These are phyloP conservation scores for Ahaetulla prasina DNA, from an alignment of 2,113 vertebrate species.

Conservation along the genomic window DNA sequence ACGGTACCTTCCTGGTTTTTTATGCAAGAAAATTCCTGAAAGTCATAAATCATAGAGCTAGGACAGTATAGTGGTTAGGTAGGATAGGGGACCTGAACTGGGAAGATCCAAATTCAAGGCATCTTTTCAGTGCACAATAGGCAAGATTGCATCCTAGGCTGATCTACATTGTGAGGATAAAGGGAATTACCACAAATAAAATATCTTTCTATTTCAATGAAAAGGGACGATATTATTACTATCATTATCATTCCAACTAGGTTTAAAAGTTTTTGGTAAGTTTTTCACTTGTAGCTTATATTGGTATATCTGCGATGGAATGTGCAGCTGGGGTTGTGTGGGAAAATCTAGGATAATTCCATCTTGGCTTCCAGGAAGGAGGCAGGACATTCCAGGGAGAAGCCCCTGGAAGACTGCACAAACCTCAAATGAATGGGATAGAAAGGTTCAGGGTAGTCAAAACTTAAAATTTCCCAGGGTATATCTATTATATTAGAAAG, in stretches of 20 bases:
- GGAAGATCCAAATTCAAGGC: neutral
- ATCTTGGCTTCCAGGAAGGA: too few relatives aligned
- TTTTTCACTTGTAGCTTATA: neutral
- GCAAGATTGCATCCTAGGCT: neutral
- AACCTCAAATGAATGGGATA: too few relatives aligned
- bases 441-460: too few relatives aligned
- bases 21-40: neutral
- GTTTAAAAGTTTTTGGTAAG: neutral
- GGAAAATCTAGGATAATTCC: too few relatives aligned
- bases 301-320: neutral
- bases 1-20: neutral
- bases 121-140: neutral
- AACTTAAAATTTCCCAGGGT: too few relatives aligned
- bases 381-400: too few relatives aligned
- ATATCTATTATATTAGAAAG: too few relatives aligned
- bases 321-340: too few relatives aligned
- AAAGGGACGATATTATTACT: neutral
- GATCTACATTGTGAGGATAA: neutral
- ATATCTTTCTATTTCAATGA: neutral
- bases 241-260: neutral
- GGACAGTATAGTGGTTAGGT: neutral
- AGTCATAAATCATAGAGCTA: neutral
- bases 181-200: neutral
- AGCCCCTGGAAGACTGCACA: too few relatives aligned
- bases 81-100: neutral